Conservation (phyloP, 2,113 vertebrate species). For the Nestor notabilis region DNA sequence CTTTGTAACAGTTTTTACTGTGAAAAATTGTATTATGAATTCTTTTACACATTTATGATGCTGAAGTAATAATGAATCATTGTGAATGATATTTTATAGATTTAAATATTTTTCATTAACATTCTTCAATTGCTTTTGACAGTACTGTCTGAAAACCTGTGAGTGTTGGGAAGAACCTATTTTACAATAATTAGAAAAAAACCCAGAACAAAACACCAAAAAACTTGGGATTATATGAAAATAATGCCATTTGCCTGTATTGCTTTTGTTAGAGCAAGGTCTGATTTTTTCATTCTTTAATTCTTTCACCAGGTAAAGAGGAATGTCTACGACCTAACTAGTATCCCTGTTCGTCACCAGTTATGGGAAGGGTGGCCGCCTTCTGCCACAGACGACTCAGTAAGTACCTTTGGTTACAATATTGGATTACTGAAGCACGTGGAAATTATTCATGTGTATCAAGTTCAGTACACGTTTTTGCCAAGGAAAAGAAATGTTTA, state of each 20-base stretch:
- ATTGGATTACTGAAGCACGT: neutral
- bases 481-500: neutral
- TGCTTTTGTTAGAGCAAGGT: neutral
- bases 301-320: slow-evolving; percentile 87
- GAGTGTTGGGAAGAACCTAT: neutral
- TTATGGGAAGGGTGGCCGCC: slow-evolving; percentile 96
- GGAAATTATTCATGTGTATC: neutral
- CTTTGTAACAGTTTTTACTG: neutral
- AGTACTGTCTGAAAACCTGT: neutral
- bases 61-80: neutral
- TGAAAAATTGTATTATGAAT: neutral
- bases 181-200: neutral
- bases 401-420: slow-evolving; percentile 70
- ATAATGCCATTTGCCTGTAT: neutral
- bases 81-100: neutral
- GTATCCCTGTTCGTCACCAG: slow-evolving; percentile 97
- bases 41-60: neutral
- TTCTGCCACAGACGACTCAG: slow-evolving; percentile 90
- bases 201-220: neutral
- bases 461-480: neutral
- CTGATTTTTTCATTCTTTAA: neutral
- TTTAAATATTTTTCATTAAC: neutral
- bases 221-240: neutral
- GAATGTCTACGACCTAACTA: slow-evolving; percentile 96
- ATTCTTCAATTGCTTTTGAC: neutral